Evolutionary conservation across 2,888 invertebrate species (phyloP), one percentile per base, ranked within the genome.

Genomic region (Trilocha varians): DNA sequence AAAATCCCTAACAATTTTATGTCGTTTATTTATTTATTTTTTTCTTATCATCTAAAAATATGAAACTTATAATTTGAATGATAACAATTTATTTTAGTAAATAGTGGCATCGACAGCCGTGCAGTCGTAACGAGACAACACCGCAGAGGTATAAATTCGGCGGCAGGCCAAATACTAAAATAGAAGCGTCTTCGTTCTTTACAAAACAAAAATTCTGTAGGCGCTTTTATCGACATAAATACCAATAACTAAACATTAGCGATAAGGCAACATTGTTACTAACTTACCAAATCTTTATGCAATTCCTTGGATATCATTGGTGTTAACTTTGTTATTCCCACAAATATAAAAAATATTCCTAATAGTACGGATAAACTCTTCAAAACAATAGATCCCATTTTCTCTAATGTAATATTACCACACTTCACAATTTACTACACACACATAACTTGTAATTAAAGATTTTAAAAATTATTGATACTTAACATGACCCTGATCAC

Each of bases 261-360:
- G 8, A 5, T 18, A 5, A 25, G 6, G 6, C 11, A 2, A 25
- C 11, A 50, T 47, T 45, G 46, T 44, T 48, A 40, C 36, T 43
- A 43, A 72, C 93, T 91, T 82, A 97, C 97, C 92, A 98, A 89
- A 86, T 98, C 97, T 88, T 95, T 96, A 78, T 98, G 97, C 49
- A 98, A 89, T 80, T 98, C 98, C 87, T 95, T 95, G 62, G 96
- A 97, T 54, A 98, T 91, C 61, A 93, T 90, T 53, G 96, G 96
- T 49, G 97, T 94, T 50, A 98, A 82, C 86, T 98, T 98, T 67
- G 98, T 92, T 45, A 94, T 91, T 45, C 98, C 98, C 53, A 97
- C 95, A 74, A 98, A 97, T 66, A 98, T 91, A 78, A 98, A 98
- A 87, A 98, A 98, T 61, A 97, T 87, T 47, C 98, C 98, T 69